phyloP scores from a whole-genome alignment of 1,140 invertebrate species.

The Sycobia sp. region DNA sequence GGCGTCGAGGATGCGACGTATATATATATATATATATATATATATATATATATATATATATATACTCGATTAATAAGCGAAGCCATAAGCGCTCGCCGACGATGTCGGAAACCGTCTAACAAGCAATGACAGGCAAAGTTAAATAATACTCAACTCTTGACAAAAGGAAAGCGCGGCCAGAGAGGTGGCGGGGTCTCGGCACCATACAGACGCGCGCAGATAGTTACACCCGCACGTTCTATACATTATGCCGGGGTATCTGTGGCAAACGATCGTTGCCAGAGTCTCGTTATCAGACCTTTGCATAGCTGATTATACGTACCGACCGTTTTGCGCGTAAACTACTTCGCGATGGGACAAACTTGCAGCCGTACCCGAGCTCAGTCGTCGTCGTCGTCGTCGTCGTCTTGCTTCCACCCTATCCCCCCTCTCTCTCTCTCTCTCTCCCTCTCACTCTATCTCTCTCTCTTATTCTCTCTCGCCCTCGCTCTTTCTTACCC shows the following conservation, averaged over 20 bases:
- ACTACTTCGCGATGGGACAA: constrained; percentile 36
- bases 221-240: too few species aligned
- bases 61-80: too few species aligned
- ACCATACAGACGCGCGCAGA: not conserved
- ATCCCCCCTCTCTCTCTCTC: too few species aligned
- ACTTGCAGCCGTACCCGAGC: constrained; percentile 10
- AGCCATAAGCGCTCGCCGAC: too few species aligned
- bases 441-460: too few species aligned
- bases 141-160: not conserved
- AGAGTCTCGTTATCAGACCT: constrained; percentile 48
- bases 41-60: too few species aligned
- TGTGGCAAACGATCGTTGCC: constrained; percentile 32
- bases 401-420: not conserved
- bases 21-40: too few species aligned
- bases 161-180: not conserved
- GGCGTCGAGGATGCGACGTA: too few species aligned
- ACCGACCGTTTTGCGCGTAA: constrained; percentile 40
- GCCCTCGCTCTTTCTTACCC: too few species aligned
- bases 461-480: too few species aligned
- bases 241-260: too few species aligned
- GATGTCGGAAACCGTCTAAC: too few species aligned
- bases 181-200: not conserved
- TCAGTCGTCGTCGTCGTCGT: not conserved
- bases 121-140: not conserved
- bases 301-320: constrained; percentile 50